Base-by-base conservation (phyloP, 2,888 invertebrate genomes). In the Holacanthella duospinosa region DNA sequence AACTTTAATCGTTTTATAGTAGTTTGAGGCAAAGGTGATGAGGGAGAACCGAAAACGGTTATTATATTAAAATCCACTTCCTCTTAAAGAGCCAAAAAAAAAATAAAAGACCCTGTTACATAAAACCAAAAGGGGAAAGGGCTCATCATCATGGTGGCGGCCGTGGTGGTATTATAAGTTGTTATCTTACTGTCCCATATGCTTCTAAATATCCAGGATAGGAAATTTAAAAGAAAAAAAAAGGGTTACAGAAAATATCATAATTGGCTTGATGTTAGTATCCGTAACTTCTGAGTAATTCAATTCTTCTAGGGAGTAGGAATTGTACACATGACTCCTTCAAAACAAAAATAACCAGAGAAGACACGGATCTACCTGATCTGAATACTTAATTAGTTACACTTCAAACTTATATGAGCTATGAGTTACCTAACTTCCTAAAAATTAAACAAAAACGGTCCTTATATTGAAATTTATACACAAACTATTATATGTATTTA, bases 1-100 rank as follows among this genome's bases (percentile, higher is more conserved):
- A 6, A n/a, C 6, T 36, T 29, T 61, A 54, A 61, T 55, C 54
- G 36, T 61, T 61, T 61, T 55, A 29, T 43, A 43, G 43, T 24
- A 60, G 21, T 12, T 55, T 43, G 57, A 62, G 62, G 62, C 62
- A 60, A 55, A 65, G 60, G 60, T 65, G 65, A 60, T 36, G 58
- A 29, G 28, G 58, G 21, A 25, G 48, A 48, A 21, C 21, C n/a
- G 48, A 21, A 48, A 48, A 48, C 48, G 6, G 48, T 48, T 48
- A 48, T 48, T 48, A 48, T 48, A 48, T 48, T 48, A 48, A 48
- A 48, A 56, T 57, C 25, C 16, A 26, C 58, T 61, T 64, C 29
- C 26, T 28, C 48, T 53, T 54, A 56, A 61, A 64, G 48, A 57
- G 61, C 54, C 61, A 21, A 26, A 60, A 48, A 24, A 60, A 60